Conservation (phyloP, 2,113 vertebrate genomes). For the Actinemys pallida region DNA sequence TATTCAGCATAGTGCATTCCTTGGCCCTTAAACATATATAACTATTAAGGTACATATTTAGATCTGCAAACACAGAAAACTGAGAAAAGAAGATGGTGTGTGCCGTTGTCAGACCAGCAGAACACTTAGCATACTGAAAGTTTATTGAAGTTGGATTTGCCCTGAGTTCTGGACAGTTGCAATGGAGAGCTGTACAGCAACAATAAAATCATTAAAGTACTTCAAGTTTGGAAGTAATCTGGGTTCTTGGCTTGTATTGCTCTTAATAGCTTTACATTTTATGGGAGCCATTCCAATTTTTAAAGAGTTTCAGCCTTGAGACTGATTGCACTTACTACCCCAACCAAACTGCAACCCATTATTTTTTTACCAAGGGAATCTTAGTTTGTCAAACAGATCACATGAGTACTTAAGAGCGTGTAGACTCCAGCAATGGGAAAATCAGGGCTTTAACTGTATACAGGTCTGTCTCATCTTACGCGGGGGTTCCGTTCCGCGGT, state of each 20-base stretch:
- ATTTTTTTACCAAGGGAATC: slow-evolving; percentile 64
- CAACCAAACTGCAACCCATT: slow-evolving; percentile 59
- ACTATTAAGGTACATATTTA: slow-evolving; percentile 53
- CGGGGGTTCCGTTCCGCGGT: too few species aligned
- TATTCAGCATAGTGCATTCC: slow-evolving; percentile 68
- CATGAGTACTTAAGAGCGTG: slow-evolving; percentile 57
- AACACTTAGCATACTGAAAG: slow-evolving; percentile 59
- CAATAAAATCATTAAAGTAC: slow-evolving; percentile 74
- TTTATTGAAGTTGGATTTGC: slow-evolving; percentile 58
- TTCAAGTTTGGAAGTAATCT: slow-evolving; percentile 71
- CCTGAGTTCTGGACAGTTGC: slow-evolving; percentile 65
- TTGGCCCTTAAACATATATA: slow-evolving; percentile 49
- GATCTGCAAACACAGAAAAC: slow-evolving; percentile 38
- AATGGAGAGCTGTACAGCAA: slow-evolving; percentile 67
- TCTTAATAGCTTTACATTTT: slow-evolving; percentile 73
- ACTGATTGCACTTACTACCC: slow-evolving; percentile 72
- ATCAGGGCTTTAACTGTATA: slow-evolving; percentile 41
- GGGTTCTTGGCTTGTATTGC: slow-evolving; percentile 68
- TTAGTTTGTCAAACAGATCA: slow-evolving; percentile 47
- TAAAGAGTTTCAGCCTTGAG: slow-evolving; percentile 74
- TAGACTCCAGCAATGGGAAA: slow-evolving; percentile 53
- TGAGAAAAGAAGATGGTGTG: slow-evolving; percentile 17
- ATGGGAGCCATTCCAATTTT: slow-evolving; percentile 71
- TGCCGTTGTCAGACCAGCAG: slow-evolving; percentile 31
- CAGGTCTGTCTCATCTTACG: too few species aligned